These are phyloP conservation scores for Nyctereutes procyonoides DNA, from an alignment of 2,113 vertebrate genomes.

Conservation along the genomic window DNA sequence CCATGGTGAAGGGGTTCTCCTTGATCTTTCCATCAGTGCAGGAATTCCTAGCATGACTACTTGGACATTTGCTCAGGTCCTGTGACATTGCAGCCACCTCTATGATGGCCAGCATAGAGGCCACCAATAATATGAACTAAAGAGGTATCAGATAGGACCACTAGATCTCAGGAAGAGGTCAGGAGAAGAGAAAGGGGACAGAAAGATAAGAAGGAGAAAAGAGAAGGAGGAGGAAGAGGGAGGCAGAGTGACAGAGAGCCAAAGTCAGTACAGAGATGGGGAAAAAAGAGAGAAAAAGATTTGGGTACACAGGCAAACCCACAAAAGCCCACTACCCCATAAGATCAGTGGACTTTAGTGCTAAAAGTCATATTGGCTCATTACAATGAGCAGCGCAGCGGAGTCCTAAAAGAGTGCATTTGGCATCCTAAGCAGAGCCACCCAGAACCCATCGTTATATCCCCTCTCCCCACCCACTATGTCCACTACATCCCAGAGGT, in stretches of 20 bases:
- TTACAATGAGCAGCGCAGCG: background rate
- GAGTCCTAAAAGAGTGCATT: background rate
- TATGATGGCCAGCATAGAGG: background rate
- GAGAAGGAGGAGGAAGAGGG: background rate
- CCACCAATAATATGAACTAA: background rate
- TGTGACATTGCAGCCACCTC: background rate
- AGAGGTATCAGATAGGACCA: background rate
- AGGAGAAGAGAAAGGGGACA: background rate
- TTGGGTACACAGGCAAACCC: background rate
- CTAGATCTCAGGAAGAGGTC: background rate
- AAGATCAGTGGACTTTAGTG: background rate
- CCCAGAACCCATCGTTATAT: background rate
- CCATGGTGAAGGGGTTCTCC: background rate
- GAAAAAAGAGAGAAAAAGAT: background rate
- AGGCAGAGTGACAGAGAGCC: background rate
- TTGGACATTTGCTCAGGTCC: background rate
- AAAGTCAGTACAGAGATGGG: background rate
- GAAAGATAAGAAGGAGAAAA: background rate
- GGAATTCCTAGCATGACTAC: background rate
- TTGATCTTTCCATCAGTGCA: background rate
- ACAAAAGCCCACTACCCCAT: background rate
- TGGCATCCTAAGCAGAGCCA: background rate
- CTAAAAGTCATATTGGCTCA: background rate
- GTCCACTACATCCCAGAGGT: background rate
- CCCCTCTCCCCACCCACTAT: background rate